Percentiles rank a stretch among this genome's conserved stretches.
Conservation (phyloP, 2,888 invertebrate species). For the Harpalus rubripes region DNA sequence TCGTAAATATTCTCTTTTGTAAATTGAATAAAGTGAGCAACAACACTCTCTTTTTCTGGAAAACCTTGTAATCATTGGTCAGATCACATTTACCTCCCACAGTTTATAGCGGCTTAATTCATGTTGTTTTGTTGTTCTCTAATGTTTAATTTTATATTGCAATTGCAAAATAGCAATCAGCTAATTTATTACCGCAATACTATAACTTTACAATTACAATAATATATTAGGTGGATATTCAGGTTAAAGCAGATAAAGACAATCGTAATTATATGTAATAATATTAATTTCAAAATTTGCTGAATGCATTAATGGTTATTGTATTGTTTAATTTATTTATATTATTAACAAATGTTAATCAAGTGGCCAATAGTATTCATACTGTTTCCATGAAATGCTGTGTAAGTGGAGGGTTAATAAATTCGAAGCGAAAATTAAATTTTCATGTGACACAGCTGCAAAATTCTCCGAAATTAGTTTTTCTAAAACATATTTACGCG, state of each 20-base stretch:
- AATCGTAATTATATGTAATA: not conserved
- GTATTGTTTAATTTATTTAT: not conserved
- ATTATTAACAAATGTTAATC: not conserved
- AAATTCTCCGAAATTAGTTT: slow-evolving; percentile 1
- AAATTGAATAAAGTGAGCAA: not conserved
- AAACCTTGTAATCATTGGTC: not conserved
- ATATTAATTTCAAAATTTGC: not conserved
- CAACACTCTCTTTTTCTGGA: not conserved
- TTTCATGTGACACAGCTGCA: not conserved
- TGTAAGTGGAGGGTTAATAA: not conserved
- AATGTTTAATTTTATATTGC: slow-evolving; percentile 1
- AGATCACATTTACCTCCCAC: not conserved
- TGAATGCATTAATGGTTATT: not conserved
- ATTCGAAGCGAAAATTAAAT: not conserved
- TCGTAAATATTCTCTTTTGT: not conserved
- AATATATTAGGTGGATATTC: not conserved
- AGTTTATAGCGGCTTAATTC: not conserved
- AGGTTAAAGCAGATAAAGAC: not conserved
- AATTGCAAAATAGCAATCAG: slow-evolving; percentile 6
- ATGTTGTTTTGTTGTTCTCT: not conserved
- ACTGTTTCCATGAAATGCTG: not conserved
- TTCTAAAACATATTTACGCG: not conserved
- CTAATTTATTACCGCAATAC: not conserved
- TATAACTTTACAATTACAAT: not conserved
- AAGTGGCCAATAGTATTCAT: not conserved